Evolutionary conservation across 1,140 invertebrate genomes (phyloP), one percentile per base, ranked within the genome.

Genomic region (Formica exsecta): DNA sequence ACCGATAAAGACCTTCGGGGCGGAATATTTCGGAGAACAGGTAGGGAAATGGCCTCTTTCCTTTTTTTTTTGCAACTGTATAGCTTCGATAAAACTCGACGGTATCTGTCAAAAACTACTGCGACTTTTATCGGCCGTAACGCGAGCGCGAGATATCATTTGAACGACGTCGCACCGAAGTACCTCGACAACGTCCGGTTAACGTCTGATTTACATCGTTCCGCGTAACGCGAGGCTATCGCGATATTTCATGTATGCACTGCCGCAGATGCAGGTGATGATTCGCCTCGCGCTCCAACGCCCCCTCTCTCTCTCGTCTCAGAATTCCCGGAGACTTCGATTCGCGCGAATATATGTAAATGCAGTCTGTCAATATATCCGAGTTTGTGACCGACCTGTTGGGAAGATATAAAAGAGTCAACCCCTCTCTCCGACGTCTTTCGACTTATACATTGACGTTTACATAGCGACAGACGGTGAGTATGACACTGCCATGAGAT

Each of bases 311-410:
- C 9, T 8, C 5, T 13, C 4, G 16, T 3, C 29, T 48, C 38
- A 54, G 48, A 51, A 5, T 2, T 41, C 22, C 4, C 44, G 61
- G 36, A 22, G 2, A 29, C 36, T 81, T 79, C 54, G 54, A 83
- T 73, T 83, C 68, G 29, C 54, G 68, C 66, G 74, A 54, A 71
- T 86, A 61, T 66, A 77, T 85, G 80, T 57, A 88, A 80, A 75
- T 74, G 51, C 51, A 62, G 81, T 57, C 68, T 65, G 74, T 70
- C 80, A 71, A 87, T 88, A 51, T 51, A 88, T 84, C 54, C 76
- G 87, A 74, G 81, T 84, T 74, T 48, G 76, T 70, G 85, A 74
- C 9, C 54, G 54, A 51, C 48, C 71, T 38, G 57, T 75, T 51
- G 57, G 59, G 22, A 51, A 70, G 68, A 86, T 65, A 71, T 71